Conservation (phyloP, 2,113 vertebrate genomes). For the Lasiurus cinereus region DNA sequence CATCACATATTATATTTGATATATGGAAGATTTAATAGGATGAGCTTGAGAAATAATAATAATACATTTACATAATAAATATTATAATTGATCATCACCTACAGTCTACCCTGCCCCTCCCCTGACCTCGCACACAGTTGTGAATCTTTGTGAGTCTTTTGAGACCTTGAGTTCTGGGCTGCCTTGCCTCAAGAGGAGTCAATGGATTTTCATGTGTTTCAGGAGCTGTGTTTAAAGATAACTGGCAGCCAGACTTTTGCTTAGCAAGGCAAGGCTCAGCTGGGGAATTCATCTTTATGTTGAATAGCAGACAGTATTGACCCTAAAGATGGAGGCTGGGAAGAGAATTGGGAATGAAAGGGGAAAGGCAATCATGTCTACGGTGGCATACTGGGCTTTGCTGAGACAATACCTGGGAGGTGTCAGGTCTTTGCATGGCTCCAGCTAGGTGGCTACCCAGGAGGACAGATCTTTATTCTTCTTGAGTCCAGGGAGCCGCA, state of each 20-base stretch:
- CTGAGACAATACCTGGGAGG: not conserved
- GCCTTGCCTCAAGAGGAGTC: not conserved
- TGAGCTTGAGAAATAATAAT: slow-evolving; percentile 35
- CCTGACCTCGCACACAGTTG: not conserved
- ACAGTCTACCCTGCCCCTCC: fast-evolving
- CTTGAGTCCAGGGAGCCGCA: too few relatives aligned
- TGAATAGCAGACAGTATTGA: not conserved
- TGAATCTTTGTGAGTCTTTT: not conserved
- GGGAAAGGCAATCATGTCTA: not conserved
- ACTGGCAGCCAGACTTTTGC: not conserved
- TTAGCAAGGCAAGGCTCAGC: not conserved
- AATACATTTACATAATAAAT: not conserved
- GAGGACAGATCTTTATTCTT: not conserved
- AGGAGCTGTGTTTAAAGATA: slow-evolving; percentile 7
- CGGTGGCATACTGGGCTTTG: not conserved
- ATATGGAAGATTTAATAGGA: not conserved
- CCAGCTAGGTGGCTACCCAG: not conserved
- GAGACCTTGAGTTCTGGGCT: not conserved
- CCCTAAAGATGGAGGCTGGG: not conserved
- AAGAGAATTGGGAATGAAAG: not conserved
- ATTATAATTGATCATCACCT: not conserved
- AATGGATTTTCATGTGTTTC: not conserved
- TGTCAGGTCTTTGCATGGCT: not conserved
- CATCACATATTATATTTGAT: not conserved
- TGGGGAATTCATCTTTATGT: not conserved